Conservation (phyloP, 30 jellyfish, hydroid and myxozoan species). For the Chrysaora quinquecirrha region DNA sequence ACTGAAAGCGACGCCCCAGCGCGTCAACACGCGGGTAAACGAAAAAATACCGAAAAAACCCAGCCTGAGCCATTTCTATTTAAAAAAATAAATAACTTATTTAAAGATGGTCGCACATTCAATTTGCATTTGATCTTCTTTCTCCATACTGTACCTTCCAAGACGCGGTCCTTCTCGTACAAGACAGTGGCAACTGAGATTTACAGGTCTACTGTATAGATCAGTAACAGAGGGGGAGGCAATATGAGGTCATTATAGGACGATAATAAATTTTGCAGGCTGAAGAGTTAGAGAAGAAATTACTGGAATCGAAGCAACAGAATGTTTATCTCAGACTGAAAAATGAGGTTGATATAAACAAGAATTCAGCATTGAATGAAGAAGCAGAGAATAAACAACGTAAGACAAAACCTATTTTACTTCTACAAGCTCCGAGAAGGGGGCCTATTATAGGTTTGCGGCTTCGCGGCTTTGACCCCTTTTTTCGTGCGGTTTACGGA, state of each 20-base stretch:
- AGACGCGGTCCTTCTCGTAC: too few relatives aligned
- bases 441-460: too few relatives aligned
- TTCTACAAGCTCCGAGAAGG: too few relatives aligned
- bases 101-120: not conserved
- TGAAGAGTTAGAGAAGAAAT: constrained; percentile 3
- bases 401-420: not conserved
- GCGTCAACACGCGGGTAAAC: too few relatives aligned
- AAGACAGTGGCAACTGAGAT: not conserved
- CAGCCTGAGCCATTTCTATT: too few relatives aligned
- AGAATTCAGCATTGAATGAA: not conserved
- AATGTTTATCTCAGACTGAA: not conserved
- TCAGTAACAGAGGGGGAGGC: not conserved
- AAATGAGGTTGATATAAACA: not conserved
- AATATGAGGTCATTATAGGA: too few relatives aligned
- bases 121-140: not conserved
- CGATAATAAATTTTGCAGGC: not conserved
- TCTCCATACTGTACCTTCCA: too few relatives aligned
- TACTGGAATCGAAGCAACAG: constrained; percentile 18
- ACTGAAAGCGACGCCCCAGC: too few relatives aligned
- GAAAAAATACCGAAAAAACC: too few relatives aligned
- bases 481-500: too few relatives aligned
- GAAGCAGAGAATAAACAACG: not conserved
- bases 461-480: too few relatives aligned
- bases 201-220: not conserved
- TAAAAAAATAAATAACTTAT: not conserved